Conservation (phyloP, 1,140 invertebrate species). For the Phortica variegata region DNA sequence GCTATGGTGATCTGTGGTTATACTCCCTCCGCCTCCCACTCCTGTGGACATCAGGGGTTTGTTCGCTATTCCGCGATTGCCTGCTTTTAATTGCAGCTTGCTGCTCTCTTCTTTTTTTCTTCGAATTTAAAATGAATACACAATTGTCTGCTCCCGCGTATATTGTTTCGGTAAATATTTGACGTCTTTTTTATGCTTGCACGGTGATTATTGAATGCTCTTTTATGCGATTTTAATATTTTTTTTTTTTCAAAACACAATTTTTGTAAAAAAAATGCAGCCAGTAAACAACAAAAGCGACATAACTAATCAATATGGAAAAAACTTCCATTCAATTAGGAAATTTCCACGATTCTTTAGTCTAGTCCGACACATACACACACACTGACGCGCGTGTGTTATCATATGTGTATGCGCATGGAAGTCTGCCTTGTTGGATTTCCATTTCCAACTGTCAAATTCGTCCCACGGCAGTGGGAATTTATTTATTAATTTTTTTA, state of each 20-base stretch:
- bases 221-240: conserved; percentile 1
- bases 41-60: conserved; percentile 46
- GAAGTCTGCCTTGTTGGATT: too few relatives aligned
- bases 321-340: conserved; percentile 43
- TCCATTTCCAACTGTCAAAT: too few relatives aligned
- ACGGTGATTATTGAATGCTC: background rate
- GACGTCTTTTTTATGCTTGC: background rate
- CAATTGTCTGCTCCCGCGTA: background rate
- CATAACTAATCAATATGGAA: conserved; percentile 58
- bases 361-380: conserved; percentile 16
- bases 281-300: conserved; percentile 57
- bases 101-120: background rate
- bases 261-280: conserved; percentile 50
- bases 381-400: conserved; percentile 23
- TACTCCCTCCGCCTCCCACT: conserved; percentile 55
- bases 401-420: too few relatives aligned
- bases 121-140: conserved; percentile 1
- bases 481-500: too few relatives aligned
- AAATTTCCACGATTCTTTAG: conserved; percentile 25
- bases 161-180: conserved; percentile 4
- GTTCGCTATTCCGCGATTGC: conserved; percentile 30
- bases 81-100: conserved; percentile 6
- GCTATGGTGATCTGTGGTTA: conserved; percentile 55
- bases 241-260: conserved; percentile 28
- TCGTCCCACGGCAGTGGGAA: too few relatives aligned